These are phyloP conservation scores for Drosophila pseudotakahashii DNA, from an alignment of 2,888 invertebrate genomes.

Conservation along the genomic window DNA sequence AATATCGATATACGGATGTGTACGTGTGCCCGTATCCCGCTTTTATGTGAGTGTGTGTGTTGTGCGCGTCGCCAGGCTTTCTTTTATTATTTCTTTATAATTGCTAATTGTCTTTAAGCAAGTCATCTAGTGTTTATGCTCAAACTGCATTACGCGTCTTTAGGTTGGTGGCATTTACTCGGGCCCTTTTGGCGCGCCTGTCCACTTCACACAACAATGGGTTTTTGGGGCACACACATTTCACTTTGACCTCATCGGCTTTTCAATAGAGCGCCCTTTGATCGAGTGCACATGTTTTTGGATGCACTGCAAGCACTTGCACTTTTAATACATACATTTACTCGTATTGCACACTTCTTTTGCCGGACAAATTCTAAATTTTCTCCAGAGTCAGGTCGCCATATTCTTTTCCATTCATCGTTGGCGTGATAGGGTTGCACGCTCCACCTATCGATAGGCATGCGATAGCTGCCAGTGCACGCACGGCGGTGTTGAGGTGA, in stretches of 20 bases:
- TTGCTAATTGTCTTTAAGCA: neutral
- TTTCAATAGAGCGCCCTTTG: neutral
- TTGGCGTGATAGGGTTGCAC: constrained; percentile 24
- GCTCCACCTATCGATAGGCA: constrained; percentile 11
- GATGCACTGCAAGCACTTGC: constrained; percentile 6
- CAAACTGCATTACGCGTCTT: neutral
- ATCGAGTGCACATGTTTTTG: neutral
- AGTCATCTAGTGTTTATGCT: neutral
- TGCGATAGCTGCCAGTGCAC: neutral
- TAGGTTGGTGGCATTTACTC: constrained; percentile 9
- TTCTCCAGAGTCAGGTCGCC: constrained; percentile 31
- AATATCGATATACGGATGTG: constrained; percentile 29
- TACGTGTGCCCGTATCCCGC: constrained; percentile 13
- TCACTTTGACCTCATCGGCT: too few species aligned
- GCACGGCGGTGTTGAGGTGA: constrained; percentile 11
- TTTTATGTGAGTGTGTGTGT: constrained; percentile 10
- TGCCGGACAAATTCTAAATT: constrained; percentile 70
- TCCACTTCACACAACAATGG: constrained; percentile 23
- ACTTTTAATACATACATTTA: constrained; percentile 50
- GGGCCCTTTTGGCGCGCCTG: constrained; percentile 28
- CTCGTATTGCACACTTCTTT: constrained; percentile 58
- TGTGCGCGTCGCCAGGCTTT: constrained; percentile 39
- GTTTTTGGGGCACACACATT: constrained; percentile 11
- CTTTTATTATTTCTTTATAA: constrained; percentile 32
- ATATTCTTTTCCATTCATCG: constrained; percentile 42